Evolutionary conservation across 2,113 vertebrate species (phyloP).

Genomic region (Rhineura floridana): DNA sequence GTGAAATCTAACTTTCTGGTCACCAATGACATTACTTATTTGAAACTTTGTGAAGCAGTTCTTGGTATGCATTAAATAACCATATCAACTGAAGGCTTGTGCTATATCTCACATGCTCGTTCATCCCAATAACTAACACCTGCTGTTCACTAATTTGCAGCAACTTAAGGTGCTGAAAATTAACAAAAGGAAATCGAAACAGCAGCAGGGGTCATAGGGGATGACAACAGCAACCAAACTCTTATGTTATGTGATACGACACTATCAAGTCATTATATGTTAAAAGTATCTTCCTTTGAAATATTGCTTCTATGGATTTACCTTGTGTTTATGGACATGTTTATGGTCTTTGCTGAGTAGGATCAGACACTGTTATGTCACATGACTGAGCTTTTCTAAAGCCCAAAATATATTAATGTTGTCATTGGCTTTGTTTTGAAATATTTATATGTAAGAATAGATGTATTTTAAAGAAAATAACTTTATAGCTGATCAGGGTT

Average conservation of each 20-base stretch:
- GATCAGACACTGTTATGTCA: background rate
- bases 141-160: conserved; percentile 59
- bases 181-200: conserved; percentile 69
- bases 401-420: background rate
- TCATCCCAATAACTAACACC: conserved; percentile 50
- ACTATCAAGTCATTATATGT: conserved; percentile 62
- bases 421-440: background rate
- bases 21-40: background rate
- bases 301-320: conserved; percentile 47
- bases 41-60: background rate
- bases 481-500: background rate
- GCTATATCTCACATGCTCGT: conserved; percentile 60
- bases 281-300: conserved; percentile 44
- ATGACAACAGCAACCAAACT: conserved; percentile 42
- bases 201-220: conserved; percentile 54
- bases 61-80: conserved; percentile 61
- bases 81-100: conserved; percentile 54
- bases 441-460: background rate
- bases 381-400: background rate
- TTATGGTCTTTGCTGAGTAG: background rate
- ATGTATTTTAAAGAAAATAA: background rate
- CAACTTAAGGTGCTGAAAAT: conserved; percentile 58
- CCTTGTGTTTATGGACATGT: background rate
- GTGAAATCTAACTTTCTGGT: background rate
- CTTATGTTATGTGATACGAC: conserved; percentile 63